Percentiles rank a stretch among this genome's conserved stretches.
These are phyloP conservation scores for Poeciliopsis paucimaculata DNA, from an alignment of 2,797 vertebrate genomes.

Conservation along the genomic window DNA sequence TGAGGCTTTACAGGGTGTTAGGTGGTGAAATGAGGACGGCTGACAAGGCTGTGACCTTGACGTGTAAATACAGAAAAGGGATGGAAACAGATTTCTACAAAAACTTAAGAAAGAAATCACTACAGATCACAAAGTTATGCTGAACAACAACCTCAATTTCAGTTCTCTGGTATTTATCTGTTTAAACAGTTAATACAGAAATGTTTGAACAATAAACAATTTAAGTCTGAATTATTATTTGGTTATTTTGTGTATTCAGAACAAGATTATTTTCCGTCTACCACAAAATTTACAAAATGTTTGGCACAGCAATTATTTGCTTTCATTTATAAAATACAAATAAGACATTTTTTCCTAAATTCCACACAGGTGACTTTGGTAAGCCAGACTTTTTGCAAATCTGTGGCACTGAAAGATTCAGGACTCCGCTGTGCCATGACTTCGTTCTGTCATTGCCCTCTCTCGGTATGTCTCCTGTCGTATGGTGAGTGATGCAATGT, in stretches of 20 bases:
- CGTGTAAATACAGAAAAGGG: neutral
- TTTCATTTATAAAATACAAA: neutral
- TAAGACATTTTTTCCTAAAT: neutral
- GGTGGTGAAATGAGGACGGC: neutral
- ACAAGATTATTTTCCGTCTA: neutral
- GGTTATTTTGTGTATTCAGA: neutral
- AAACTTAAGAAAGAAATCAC: neutral
- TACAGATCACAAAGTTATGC: neutral
- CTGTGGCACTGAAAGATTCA: neutral
- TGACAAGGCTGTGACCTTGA: slow-evolving; percentile 1
- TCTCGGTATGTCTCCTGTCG: neutral
- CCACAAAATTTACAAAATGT: neutral
- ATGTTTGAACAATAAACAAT: neutral
- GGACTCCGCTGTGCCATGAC: neutral
- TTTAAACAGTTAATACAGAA: neutral
- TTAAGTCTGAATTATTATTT: neutral
- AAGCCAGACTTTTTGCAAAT: neutral
- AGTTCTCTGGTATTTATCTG: neutral
- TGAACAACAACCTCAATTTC: neutral
- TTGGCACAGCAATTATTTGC: neutral
- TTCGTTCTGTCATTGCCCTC: neutral
- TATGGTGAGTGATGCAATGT: slow-evolving; percentile 22
- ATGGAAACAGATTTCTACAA: neutral
- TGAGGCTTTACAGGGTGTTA: neutral
- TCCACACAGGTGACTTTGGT: neutral